phyloP scores from a whole-genome alignment of 2,113 vertebrate species.

The Pangasianodon hypophthalmus region DNA sequence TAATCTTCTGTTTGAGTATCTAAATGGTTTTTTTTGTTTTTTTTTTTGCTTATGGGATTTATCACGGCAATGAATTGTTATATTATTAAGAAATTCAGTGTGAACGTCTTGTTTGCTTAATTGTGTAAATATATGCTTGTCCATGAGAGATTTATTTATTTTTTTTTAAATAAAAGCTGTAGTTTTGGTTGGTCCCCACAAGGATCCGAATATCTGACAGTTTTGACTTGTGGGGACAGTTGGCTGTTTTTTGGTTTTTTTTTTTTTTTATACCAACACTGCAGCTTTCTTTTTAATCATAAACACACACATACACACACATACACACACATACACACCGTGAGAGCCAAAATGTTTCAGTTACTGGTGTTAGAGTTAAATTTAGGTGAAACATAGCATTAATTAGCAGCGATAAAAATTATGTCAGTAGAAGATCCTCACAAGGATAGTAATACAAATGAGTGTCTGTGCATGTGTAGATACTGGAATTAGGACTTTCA shows the following conservation, averaged over 20 bases:
- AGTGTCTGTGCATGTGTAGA: conserved; percentile 4
- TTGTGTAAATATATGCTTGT: no score
- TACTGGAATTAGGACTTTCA: conserved; percentile 46
- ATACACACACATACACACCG: no score
- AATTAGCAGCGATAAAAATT: neutral
- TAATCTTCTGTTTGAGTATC: neutral
- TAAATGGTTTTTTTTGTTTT: neutral
- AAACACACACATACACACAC: neutral
- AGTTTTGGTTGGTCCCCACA: no score
- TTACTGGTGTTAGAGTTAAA: neutral
- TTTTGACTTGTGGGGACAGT: no score
- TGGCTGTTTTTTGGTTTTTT: neutral
- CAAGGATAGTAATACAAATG: neutral
- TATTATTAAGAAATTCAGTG: neutral
- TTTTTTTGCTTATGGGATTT: neutral
- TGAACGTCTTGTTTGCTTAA: no score
- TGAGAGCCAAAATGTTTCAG: no score
- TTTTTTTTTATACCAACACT: neutral
- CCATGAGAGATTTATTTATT: neutral
- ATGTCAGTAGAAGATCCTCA: neutral
- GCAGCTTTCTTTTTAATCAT: no score
- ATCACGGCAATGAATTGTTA: neutral
- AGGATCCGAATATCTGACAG: no score
- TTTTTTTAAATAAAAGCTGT: neutral
- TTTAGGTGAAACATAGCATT: neutral